Evolutionary conservation across 2,797 vertebrate species (phyloP), one percentile per base, ranked within the genome.

Genomic region (Mallotus villosus): DNA sequence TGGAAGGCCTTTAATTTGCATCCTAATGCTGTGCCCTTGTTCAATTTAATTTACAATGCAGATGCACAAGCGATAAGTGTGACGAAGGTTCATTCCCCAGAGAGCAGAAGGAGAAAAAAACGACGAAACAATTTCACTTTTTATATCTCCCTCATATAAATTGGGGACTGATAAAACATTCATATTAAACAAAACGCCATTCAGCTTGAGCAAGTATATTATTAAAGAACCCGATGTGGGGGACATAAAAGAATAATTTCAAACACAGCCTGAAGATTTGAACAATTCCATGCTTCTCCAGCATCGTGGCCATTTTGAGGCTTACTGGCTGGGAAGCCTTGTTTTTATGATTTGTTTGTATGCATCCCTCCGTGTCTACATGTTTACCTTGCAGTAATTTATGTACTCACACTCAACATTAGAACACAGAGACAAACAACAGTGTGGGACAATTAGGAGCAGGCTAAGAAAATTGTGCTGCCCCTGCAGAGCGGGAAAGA

Each of bases 1-100:
- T 78, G 81, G 81, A 84, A 84, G 85, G 83, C 89, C 88, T 90
- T 90, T 92, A 86, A 91, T 92, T 92, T 92, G 88, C 91, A 90
- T 91, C 83, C 84, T 78, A 85, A 90, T 88, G 90, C 83, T 63
- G 58, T 78, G 78, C 82, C 87, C 88, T 88, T 89, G 86, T 91
- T 89, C 87, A 81, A 79, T 88, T 91, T 88, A 81, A 92, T 92
- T 91, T 91, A 89, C 85, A 88, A 81, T 81, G 83, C 84, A 85
- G 88, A 90, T 90, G 83, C 73, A 68, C 74, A 46, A 41, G 64
- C 66, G 79, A 87, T 89, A 86, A 87, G 79, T 87, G 83, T 85
- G 83, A 87, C 55, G 55, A 77, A 81, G 82, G 83, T 87, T 88
- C 81, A 84, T 87, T 82, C 79, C 74, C 76, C 73, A 80, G 80